Percentiles rank a stretch among this genome's conserved stretches.
Evolutionary conservation across 2,888 invertebrate genomes (phyloP).

Genomic region (Unio pictorum): DNA sequence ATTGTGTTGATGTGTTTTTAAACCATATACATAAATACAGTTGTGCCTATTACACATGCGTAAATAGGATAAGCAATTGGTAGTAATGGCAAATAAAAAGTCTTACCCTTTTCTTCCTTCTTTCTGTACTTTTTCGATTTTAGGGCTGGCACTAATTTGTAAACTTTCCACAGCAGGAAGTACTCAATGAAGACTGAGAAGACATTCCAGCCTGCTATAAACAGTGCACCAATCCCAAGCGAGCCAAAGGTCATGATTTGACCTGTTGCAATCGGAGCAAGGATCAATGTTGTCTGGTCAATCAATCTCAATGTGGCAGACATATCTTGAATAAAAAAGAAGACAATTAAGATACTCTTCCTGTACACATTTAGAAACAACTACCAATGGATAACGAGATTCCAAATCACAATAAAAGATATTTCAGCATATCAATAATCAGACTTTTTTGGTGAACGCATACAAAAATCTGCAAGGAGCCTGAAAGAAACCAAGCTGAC

Average conservation of each 20-base stretch:
- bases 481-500: no score
- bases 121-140: constrained; percentile 52
- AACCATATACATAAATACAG: no score
- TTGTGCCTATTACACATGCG: no score
- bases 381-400: no score
- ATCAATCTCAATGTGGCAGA: constrained; percentile 74
- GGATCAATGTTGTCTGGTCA: constrained; percentile 72
- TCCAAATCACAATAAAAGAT: no score
- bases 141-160: constrained; percentile 69
- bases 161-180: constrained; percentile 71
- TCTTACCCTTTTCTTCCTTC: constrained; percentile 27
- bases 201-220: constrained; percentile 73
- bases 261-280: constrained; percentile 74
- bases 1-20: no score
- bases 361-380: no score
- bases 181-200: constrained; percentile 73
- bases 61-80: no score
- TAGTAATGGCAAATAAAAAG: background rate
- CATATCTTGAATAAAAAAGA: constrained; percentile 63
- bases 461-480: no score
- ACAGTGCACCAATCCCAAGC: constrained; percentile 59
- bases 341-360: no score
- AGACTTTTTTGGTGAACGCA: no score
- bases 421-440: no score
- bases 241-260: constrained; percentile 71